Conservation (phyloP, 2,113 vertebrate species). For the Eulemur macaco region DNA sequence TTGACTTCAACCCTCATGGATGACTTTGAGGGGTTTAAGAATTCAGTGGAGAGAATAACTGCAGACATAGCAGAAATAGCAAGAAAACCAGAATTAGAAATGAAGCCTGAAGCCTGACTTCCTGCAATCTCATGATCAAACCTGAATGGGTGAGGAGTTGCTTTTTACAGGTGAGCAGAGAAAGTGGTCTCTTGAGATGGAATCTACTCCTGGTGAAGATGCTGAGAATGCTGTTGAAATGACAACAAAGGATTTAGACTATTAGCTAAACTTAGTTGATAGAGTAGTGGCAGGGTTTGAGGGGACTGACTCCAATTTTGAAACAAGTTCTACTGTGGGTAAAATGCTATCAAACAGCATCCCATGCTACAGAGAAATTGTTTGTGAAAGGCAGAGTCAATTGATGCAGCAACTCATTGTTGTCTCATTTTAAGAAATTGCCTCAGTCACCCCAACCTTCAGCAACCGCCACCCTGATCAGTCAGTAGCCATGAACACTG, state of each 20-base stretch:
- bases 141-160: neutral
- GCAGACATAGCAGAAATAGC: neutral
- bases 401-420: neutral
- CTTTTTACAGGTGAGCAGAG: neutral
- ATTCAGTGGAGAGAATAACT: neutral
- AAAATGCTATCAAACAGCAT: neutral
- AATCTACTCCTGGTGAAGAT: neutral
- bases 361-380: neutral
- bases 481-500: neutral
- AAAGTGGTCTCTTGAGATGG: neutral
- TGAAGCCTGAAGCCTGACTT: neutral
- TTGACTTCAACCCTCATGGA: neutral
- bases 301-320: neutral
- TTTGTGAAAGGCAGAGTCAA: neutral
- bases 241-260: neutral
- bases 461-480: neutral
- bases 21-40: neutral
- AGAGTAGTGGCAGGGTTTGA: neutral
- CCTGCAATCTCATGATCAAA: neutral
- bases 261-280: neutral
- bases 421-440: neutral
- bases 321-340: neutral
- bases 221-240: neutral
- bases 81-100: neutral
- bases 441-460: neutral